phyloP scores from a whole-genome alignment of 2,797 vertebrate species.

The Serranus cabrilla region DNA sequence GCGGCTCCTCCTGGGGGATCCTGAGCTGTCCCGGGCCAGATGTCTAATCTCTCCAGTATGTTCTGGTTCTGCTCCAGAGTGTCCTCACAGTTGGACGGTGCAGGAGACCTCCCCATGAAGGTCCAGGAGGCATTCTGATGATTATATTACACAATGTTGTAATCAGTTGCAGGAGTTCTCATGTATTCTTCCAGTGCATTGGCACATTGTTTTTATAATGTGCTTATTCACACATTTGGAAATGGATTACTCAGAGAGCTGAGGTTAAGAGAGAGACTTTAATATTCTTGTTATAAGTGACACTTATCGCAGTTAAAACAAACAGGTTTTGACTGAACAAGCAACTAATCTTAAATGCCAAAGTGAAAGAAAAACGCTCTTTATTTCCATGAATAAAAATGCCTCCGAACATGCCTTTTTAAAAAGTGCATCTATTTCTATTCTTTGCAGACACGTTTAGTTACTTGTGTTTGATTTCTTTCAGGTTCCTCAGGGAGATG shows the following conservation, averaged over 20 bases:
- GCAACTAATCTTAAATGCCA: no score
- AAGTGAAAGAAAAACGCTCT: no score
- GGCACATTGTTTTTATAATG: no score
- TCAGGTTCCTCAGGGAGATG: slow-evolving; percentile 57
- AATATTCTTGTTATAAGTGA: no score
- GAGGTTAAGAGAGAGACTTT: no score
- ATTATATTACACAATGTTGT: background rate
- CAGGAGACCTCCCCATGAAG: background rate
- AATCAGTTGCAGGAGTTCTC: background rate
- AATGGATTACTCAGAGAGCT: background rate
- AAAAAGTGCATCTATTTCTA: background rate
- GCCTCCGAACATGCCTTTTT: no score
- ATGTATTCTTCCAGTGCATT: background rate
- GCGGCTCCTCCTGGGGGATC: background rate
- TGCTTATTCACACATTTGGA: background rate
- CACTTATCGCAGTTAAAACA: no score
- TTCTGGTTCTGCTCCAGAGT: background rate
- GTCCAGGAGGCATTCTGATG: background rate
- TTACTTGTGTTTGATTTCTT: slow-evolving; percentile 13
- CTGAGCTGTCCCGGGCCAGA: background rate
- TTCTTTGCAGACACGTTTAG: background rate
- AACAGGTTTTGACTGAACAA: no score
- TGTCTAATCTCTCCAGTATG: slow-evolving; percentile 17
- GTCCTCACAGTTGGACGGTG: no score
- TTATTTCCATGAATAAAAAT: no score